Conservation (phyloP, 2,888 invertebrate species). For the Xestoiulus laeticollis region DNA sequence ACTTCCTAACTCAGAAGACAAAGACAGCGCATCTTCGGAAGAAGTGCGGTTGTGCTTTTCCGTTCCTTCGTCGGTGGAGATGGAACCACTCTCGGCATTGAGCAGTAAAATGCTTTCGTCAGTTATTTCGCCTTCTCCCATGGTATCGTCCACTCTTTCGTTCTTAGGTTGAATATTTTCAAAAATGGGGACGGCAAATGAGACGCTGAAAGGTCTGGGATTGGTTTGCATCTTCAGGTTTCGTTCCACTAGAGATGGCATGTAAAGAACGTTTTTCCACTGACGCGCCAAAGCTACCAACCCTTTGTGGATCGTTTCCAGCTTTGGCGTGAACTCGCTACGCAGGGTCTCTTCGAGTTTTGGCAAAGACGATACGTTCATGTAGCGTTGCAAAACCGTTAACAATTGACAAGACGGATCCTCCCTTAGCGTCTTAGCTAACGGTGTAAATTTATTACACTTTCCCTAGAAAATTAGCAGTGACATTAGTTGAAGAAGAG, state of each 20-base stretch:
- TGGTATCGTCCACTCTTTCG: conserved; percentile 57
- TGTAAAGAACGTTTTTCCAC: conserved; percentile 96
- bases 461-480: conserved; percentile 74
- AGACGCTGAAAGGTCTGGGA: conserved; percentile 75
- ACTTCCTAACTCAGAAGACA: conserved; percentile 34
- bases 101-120: conserved; percentile 78
- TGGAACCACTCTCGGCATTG: conserved; percentile 66
- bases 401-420: conserved; percentile 96
- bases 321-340: conserved; percentile 83
- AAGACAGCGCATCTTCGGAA: conserved; percentile 53
- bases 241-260: conserved; percentile 87
- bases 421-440: conserved; percentile 90
- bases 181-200: conserved; percentile 75
- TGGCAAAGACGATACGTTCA: conserved; percentile 71
- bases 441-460: conserved; percentile 84
- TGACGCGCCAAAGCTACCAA: conserved; percentile 95
- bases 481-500: background rate
- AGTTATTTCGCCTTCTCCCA: conserved; percentile 65
- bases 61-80: conserved; percentile 54
- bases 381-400: conserved; percentile 84
- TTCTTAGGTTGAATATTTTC: conserved; percentile 58
- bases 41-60: conserved; percentile 51
- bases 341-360: conserved; percentile 84
- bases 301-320: conserved; percentile 90
- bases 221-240: conserved; percentile 76